Base-by-base conservation (phyloP, 2,113 vertebrate genomes). In the Oryzias javanicus region DNA sequence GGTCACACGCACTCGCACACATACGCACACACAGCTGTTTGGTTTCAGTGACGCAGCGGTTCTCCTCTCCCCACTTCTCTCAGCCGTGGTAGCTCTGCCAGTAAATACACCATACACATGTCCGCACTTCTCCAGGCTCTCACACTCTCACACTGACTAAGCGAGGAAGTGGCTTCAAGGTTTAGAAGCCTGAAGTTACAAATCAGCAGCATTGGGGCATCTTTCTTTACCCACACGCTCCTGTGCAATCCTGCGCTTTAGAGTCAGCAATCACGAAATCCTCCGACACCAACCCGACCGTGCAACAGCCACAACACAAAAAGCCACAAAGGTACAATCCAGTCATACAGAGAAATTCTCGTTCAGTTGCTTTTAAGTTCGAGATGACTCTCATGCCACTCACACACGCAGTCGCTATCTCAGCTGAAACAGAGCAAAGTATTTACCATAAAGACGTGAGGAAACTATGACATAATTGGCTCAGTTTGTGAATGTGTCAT, bases 91-190 rank as follows among this genome's bases (percentile, higher is more conserved):
- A 46, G 74, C 72, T 25, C 74, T 90, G 80, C 87, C 88, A 74
- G 88, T 89, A 90, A 89, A 79, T 29, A 82, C 76, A 41, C 17
- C 77, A 51, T 72, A 60, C 61, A 70, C 42, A 74, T 67, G 75
- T 70, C 82, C 55, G 55, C 67, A 10, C 82, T 70, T 70, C 76
- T 72, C 64, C 74, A 79, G 72, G 25, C 25, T 84, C 64, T 60
- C 64, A 72, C 75, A 64, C 78, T 88, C 83, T 90, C 83, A 74
- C 60, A 79, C 72, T 89, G 87, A 89, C 86, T 88, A 73, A 85
- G 83, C 87, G 49, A 89, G 89, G 89, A 90, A 85, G 87, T 90
- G 87, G 89, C 81, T 90, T 82, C 55, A 47, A 79, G 70, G 62
- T 67, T 69, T 67, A 78, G 76, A 84, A 74, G 67, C 45, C 64